Evolutionary conservation across 2,797 vertebrate genomes (phyloP).

Genomic region (Hipposideros larvatus): DNA sequence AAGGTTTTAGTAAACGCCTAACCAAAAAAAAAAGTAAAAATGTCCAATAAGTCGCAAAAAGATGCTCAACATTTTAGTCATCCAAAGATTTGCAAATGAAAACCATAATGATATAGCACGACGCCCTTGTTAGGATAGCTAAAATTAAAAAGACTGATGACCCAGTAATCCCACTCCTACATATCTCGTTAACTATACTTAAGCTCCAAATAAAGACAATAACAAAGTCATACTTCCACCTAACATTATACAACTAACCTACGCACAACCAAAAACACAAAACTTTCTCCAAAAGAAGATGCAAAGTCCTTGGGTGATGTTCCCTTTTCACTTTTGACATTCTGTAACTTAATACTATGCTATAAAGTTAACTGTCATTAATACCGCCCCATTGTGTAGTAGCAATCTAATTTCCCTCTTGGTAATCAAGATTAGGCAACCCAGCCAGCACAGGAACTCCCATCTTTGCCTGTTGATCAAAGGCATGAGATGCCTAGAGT

Average conservation of each 20-base stretch:
- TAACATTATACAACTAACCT: background rate
- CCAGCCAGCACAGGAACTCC: background rate
- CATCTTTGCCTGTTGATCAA: background rate
- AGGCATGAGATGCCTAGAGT: background rate
- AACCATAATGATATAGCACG: background rate
- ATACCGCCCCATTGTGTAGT: background rate
- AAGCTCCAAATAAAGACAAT: background rate
- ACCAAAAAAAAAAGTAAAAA: constrained; percentile 27
- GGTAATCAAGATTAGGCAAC: background rate
- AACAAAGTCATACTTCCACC: constrained; percentile 22
- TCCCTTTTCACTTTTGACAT: background rate
- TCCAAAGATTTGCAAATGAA: constrained; percentile 23
- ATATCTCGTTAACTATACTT: background rate
- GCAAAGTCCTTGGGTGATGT: background rate
- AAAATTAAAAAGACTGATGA: constrained; percentile 17
- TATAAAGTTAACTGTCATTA: constrained; percentile 11
- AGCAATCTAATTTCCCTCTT: background rate
- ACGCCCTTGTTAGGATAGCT: background rate
- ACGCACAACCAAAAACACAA: background rate
- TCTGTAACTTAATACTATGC: background rate
- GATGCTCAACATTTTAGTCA: constrained; percentile 5
- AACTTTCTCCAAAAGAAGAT: constrained; percentile 9
- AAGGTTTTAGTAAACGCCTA: constrained; percentile 43
- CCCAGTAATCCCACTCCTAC: background rate
- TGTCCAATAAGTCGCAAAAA: constrained; percentile 14